Conservation (phyloP, 2,113 vertebrate genomes). For the Hystrix cristata region DNA sequence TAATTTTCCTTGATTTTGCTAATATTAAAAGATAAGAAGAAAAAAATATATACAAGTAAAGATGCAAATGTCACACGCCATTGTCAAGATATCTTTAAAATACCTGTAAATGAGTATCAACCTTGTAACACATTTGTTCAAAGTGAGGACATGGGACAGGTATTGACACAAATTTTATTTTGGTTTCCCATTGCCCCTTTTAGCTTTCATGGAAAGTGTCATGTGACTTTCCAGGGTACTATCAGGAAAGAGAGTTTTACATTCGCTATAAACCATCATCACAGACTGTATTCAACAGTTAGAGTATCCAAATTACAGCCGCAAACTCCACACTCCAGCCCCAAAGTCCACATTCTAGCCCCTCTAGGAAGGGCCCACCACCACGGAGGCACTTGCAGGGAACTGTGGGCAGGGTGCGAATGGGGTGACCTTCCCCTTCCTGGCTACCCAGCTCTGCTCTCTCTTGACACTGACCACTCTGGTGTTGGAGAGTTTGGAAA, state of each 20-base stretch:
- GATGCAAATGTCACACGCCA: background rate
- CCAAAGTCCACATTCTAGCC: background rate
- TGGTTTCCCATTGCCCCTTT: background rate
- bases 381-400: background rate
- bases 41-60: background rate
- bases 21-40: background rate
- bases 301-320: background rate
- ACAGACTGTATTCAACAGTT: background rate
- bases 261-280: background rate
- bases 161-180: background rate
- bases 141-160: background rate
- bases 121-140: background rate
- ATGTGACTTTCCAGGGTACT: background rate
- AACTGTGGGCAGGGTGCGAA: rapidly evolving
- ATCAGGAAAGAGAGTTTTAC: background rate
- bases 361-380: background rate
- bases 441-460: background rate
- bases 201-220: background rate
- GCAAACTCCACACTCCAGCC: background rate
- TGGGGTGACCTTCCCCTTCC: no score
- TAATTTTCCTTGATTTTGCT: background rate
- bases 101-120: background rate
- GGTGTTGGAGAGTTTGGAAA: background rate
- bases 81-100: background rate
- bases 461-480: background rate